Conservation (phyloP, 2,113 vertebrate species). For the Eubucco bourcierii region DNA sequence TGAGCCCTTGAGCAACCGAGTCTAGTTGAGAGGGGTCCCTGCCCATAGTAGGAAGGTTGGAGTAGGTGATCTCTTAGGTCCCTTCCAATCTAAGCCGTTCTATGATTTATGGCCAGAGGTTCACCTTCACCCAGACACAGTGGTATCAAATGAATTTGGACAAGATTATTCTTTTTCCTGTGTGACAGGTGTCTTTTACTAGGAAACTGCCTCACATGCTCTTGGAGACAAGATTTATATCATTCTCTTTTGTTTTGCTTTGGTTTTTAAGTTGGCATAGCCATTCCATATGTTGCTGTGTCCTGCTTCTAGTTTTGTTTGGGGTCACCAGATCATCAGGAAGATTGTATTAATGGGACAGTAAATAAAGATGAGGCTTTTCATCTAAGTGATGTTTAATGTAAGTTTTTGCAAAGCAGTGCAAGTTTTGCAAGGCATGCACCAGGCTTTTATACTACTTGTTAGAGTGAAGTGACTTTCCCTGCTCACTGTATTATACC, state of each 20-base stretch:
- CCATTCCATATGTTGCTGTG: not conserved
- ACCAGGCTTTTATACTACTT: not conserved
- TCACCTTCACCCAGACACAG: not conserved
- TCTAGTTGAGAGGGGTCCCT: no score
- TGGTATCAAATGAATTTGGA: not conserved
- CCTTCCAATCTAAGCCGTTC: no score
- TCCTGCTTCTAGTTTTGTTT: not conserved
- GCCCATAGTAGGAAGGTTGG: no score
- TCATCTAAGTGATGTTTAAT: not conserved
- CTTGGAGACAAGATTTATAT: not conserved
- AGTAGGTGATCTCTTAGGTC: no score
- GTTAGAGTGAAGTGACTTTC: not conserved
- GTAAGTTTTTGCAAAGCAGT: not conserved
- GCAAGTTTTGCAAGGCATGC: not conserved
- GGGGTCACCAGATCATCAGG: not conserved
- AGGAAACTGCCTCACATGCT: not conserved
- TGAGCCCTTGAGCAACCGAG: no score
- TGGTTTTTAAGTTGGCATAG: not conserved
- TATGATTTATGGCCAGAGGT: not conserved
- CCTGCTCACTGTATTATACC: not conserved
- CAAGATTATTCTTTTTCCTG: not conserved
- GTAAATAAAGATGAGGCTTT: not conserved
- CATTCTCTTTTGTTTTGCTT: not conserved
- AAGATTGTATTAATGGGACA: not conserved
- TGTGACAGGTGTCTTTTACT: not conserved